Evolutionary conservation across 2,888 invertebrate species (phyloP), one percentile per base, ranked within the genome.

Genomic region (Polietes domitor): DNA sequence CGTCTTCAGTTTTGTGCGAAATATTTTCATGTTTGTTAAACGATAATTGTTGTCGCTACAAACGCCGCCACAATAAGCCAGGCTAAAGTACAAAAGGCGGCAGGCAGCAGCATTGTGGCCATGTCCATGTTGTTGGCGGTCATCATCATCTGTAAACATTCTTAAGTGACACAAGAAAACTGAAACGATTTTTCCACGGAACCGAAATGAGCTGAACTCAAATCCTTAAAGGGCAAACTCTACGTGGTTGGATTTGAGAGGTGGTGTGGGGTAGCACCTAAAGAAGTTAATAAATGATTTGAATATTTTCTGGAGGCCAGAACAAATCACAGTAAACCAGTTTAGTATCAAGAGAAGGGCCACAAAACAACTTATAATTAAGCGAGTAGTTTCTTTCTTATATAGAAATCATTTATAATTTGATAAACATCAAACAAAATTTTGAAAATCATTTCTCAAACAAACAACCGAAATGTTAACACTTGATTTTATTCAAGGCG

Each of bases 21-120:
- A 84, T 77, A 84, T 79, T 76, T 70, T 84, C 81, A 81, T 84
- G 81, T 84, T 79, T 76, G 78, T 68, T 73, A 73, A 81, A 79
- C 76, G 81, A 84, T 84, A 84, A 84, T 84, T 84, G 84, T 79
- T 81, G 84, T 81, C 81, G 80, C 84, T 76, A 73, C 75, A 83
- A 80, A 37, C 15, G 17, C 63, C 76, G 21, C 41, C 41, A 32
- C 37, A 75, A 71, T 28, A 74, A 74, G 47, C 15, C 28, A 53
- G 12, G 70, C 15, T 1, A 58, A n/a, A 58, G 24, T 28, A 32
- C 37, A 73, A 41, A 37, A 82, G 15, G 76, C 68, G 26, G 7
- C 63, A 68, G 21, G 37, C 68, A 72, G 72, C 70, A 80, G 68
- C 81, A 81, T 84, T 79, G 76, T 76, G 75, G 37, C 68, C 73